These are phyloP conservation scores for Pelecanoides urinatrix DNA, from an alignment of 2,113 vertebrate species.

Conservation along the genomic window DNA sequence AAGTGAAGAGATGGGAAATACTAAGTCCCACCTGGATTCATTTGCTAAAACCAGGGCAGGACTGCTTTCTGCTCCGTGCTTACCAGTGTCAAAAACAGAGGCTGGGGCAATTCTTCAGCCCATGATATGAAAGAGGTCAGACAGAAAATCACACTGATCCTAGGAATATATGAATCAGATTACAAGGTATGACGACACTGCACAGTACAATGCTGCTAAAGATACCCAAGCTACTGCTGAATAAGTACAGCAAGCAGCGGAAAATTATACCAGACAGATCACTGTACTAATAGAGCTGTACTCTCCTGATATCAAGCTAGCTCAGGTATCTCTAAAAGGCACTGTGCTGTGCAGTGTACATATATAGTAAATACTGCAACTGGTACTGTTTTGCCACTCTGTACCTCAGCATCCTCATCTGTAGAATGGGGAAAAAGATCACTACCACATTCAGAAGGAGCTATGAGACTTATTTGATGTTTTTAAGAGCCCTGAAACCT, in stretches of 20 bases:
- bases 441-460: background rate
- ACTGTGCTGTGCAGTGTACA: background rate
- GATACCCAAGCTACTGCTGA: constrained; percentile 25
- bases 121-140: background rate
- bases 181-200: background rate
- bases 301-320: background rate
- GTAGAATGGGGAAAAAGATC: background rate
- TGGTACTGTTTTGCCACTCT: background rate
- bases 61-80: background rate
- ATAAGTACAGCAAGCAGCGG: background rate
- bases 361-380: background rate
- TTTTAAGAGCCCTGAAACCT: constrained; percentile 47
- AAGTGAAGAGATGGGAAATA: background rate
- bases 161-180: background rate
- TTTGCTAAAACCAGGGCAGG: background rate
- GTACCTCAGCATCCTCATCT: background rate
- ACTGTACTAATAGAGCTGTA: background rate
- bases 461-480: constrained; percentile 22
- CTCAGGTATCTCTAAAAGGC: constrained; percentile 15
- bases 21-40: background rate
- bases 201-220: background rate
- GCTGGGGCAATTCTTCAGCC: background rate
- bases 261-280: constrained; percentile 21
- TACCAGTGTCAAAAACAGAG: background rate
- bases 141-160: background rate